Evolutionary conservation across 2,113 vertebrate species (phyloP).

Genomic region (Scartelaos histophorus): DNA sequence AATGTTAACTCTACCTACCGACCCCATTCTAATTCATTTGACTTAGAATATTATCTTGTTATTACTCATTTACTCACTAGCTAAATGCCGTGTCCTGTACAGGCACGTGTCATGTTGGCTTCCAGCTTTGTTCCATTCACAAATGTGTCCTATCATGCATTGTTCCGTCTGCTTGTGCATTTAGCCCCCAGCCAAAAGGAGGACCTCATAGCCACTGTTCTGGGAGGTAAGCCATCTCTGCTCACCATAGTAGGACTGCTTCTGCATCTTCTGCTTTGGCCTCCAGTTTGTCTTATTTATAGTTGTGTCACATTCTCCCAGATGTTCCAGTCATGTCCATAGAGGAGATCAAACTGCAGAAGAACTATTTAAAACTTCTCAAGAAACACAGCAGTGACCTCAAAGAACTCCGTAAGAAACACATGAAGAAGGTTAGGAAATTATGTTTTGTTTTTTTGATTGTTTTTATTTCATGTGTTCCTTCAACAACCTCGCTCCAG

Average conservation of each 20-base stretch:
- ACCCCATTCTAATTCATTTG: not conserved
- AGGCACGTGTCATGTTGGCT: not conserved
- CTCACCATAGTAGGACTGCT: constrained; percentile 8
- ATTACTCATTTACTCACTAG: not conserved
- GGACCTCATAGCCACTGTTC: constrained; percentile 81
- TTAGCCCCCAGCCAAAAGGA: constrained; percentile 76
- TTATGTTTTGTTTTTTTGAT: not conserved
- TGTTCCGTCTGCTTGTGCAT: constrained; percentile 28
- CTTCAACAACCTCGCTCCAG: too few species aligned
- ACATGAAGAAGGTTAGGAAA: constrained; percentile 77
- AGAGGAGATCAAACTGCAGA: constrained; percentile 82
- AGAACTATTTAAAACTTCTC: constrained; percentile 77
- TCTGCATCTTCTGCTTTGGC: not conserved
- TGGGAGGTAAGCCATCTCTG: constrained; percentile 79
- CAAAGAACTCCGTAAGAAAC: constrained; percentile 83
- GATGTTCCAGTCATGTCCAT: constrained; percentile 72
- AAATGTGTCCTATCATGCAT: constrained; percentile 39
- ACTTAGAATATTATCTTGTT: not conserved
- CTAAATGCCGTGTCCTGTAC: not conserved
- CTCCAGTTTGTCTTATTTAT: not conserved
- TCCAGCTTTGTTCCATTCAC: not conserved
- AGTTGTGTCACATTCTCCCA: constrained; percentile 34
- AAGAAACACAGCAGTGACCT: constrained; percentile 85
- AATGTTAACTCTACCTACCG: too few species aligned
- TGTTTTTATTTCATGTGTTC: too few species aligned